A percentile compares a stretch with the other conserved stretches of the same genome.
Evolutionary conservation across 1,140 invertebrate species (phyloP).

Genomic region (Zaprionus taronus): DNA sequence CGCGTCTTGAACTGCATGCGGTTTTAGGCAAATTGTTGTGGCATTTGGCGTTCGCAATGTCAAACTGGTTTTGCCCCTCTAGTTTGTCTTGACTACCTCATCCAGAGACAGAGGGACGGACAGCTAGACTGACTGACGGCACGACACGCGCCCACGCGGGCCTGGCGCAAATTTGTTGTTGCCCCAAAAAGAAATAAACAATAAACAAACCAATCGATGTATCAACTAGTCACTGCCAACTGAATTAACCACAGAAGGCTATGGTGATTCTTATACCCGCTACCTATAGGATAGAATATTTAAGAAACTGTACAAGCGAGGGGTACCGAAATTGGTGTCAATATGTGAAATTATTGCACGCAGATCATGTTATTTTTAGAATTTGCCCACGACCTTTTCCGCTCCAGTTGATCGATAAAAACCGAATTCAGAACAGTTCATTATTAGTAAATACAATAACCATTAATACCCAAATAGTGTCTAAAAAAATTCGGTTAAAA

Average conservation of each 20-base stretch:
- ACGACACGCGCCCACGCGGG: constrained; percentile 61
- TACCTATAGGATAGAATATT: no score
- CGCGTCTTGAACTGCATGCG: constrained; percentile 47
- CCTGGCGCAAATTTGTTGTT: constrained; percentile 20
- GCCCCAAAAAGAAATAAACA: constrained; percentile 11
- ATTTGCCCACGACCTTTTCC: no score
- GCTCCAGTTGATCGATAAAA: no score
- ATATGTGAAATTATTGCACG: no score
- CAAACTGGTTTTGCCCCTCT: constrained; percentile 64
- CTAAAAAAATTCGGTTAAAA: no score
- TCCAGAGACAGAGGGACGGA: constrained; percentile 11
- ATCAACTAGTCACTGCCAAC: constrained; percentile 10
- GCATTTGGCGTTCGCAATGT: constrained; percentile 49
- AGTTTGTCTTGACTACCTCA: constrained; percentile 11
- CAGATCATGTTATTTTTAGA: no score
- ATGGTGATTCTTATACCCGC: background rate
- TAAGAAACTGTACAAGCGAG: no score
- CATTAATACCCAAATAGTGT: no score
- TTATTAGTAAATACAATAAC: no score
- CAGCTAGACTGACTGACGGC: constrained; percentile 50
- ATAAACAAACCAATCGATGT: constrained; percentile 34
- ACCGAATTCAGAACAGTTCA: no score
- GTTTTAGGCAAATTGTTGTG: constrained; percentile 62
- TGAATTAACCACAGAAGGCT: background rate
- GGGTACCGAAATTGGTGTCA: no score